Percentiles rank a stretch among this genome's conserved stretches.
Evolutionary conservation across 2,888 invertebrate genomes (phyloP).

Genomic region (Drosophila fungiperda): DNA sequence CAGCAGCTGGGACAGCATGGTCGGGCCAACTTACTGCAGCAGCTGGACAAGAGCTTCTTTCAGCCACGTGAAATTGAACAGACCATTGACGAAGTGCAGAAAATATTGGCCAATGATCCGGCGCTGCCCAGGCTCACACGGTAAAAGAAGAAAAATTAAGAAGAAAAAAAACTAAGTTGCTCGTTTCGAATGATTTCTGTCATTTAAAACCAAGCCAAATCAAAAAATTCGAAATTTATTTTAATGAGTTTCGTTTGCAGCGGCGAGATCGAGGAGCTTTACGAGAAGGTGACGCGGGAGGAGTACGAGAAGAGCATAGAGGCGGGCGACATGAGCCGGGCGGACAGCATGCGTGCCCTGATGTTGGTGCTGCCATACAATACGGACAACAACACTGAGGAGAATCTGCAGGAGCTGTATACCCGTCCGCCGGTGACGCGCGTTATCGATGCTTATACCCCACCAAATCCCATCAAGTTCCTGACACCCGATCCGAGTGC

Average conservation of each 20-base stretch:
- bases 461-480: constrained; percentile 80
- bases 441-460: constrained; percentile 82
- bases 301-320: constrained; percentile 84
- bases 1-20: constrained; percentile 37
- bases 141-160: constrained; percentile 52
- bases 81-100: constrained; percentile 85
- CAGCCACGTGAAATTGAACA: constrained; percentile 81
- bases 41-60: constrained; percentile 72
- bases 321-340: constrained; percentile 83
- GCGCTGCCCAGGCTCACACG: constrained; percentile 83
- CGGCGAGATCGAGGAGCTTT: constrained; percentile 85
- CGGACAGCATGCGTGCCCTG: constrained; percentile 84
- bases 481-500: constrained; percentile 77
- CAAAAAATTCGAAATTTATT: not conserved
- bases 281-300: constrained; percentile 85
- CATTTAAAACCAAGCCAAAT: not conserved
- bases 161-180: not conserved
- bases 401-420: constrained; percentile 84
- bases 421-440: constrained; percentile 84
- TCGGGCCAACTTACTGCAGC: constrained; percentile 57
- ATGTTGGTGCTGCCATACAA: constrained; percentile 85
- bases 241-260: constrained; percentile 52
- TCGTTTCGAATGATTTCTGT: not conserved
- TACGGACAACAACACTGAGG: constrained; percentile 83
- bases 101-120: constrained; percentile 83